Evolutionary conservation across 2,113 vertebrate genomes (phyloP), one percentile per base, ranked within the genome.

Genomic region (Lathamus discolor): DNA sequence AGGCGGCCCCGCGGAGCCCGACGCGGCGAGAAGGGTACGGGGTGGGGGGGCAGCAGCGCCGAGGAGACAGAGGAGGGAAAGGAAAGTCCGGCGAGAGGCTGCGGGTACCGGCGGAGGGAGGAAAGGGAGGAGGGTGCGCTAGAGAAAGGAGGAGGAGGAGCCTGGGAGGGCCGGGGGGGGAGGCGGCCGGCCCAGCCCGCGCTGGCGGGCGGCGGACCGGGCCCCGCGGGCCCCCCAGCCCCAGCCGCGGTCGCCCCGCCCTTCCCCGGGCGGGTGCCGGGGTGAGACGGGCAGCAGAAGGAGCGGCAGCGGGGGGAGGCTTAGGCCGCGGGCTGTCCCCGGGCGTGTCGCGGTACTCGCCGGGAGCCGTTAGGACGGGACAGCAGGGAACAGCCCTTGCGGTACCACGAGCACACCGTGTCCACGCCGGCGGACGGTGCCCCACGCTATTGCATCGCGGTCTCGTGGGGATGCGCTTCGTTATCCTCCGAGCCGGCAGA

Each of bases 331-430:
- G 44, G 11, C 44, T 44, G 8, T 2, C 14, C 11, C 2, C 15
- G 77, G 6, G 55, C 13, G 20, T 20, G 44, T 16, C 74, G 25
- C 22, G 1, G 48, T 3, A 18, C 59, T 28, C 33, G 37, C 4
- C 35, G 20, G 57, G 27, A 39, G 52, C 75, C 24, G n/a, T 20
- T 10, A 4, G 35, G 46, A 19, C 37, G 16, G n/a, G 37, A 31
- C 27, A 2, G 66, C 49, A 2, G 1, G 7, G n/a, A 4, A 5
- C 4, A 43, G 13, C 16, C 35, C 7, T 16, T 8, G 35, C 3
- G 35, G 44, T 4, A 4, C 48, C 33, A 25, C 9, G 48, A 12
- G 7, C 7, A 2, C 59, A 2, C 12, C 29, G 59, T 0, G 54
- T 7, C 39, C 24, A 1, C 3, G 39, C 25, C 2, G 43, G 24